phyloP scores from a whole-genome alignment of 2,797 vertebrate genomes.

The Borostomias antarcticus region DNA sequence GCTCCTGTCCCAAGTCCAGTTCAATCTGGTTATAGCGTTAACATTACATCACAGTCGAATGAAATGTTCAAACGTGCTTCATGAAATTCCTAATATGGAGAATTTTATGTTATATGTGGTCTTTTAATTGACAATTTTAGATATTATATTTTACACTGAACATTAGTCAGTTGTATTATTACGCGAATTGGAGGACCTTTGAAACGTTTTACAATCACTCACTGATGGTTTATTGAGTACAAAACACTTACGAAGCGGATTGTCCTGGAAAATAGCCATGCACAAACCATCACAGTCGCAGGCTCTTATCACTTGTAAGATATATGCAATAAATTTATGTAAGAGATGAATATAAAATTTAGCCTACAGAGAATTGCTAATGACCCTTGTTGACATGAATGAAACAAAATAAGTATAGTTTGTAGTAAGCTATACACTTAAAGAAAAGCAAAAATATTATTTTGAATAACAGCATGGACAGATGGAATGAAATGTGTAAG shows the following conservation, averaged over 20 bases:
- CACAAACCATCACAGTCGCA: not conserved
- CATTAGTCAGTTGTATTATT: not conserved
- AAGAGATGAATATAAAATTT: not conserved
- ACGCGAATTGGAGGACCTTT: not conserved
- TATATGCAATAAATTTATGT: not conserved
- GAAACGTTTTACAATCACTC: constrained; percentile 17
- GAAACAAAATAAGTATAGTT: not conserved
- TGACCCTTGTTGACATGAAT: not conserved
- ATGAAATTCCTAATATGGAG: constrained; percentile 69
- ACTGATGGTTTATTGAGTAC: constrained; percentile 1
- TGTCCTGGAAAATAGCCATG: not conserved
- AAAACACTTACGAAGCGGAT: not conserved
- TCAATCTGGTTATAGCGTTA: constrained; percentile 84
- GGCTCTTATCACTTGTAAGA: not conserved
- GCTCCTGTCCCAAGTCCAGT: constrained; percentile 81
- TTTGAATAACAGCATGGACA: too few species aligned
- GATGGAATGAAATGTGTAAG: too few species aligned
- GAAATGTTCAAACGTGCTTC: constrained; percentile 2
- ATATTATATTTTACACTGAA: not conserved
- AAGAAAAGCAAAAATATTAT: not conserved
- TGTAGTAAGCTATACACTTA: not conserved
- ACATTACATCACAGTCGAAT: constrained; percentile 81
- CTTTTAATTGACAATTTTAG: constrained; percentile 18
- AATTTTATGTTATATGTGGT: constrained; percentile 26
- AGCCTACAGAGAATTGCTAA: not conserved